Percentiles rank a stretch among this genome's conserved stretches.
Conservation (phyloP, 2,888 invertebrate species). For the Spicauda simplicius region DNA sequence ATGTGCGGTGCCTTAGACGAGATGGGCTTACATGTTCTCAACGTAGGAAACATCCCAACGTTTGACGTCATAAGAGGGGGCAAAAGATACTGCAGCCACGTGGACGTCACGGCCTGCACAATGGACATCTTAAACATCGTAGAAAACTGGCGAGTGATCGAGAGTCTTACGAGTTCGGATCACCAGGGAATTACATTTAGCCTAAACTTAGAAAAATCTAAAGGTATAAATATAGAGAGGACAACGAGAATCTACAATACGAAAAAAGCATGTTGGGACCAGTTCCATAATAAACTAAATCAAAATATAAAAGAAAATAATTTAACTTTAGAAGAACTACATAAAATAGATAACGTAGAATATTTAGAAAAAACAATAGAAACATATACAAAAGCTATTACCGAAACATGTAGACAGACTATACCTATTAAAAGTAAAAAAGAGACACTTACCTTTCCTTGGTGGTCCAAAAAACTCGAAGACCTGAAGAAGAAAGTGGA, state of each 20-base stretch:
- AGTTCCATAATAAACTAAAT: no score
- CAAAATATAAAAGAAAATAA: not conserved
- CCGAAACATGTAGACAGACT: no score
- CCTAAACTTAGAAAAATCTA: not conserved
- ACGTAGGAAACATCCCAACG: not conserved
- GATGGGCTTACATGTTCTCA: not conserved
- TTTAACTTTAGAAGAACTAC: not conserved
- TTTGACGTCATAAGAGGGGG: not conserved
- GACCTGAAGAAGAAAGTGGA: no score
- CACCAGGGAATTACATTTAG: not conserved
- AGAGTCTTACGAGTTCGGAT: not conserved
- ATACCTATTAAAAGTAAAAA: no score
- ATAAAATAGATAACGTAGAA: not conserved
- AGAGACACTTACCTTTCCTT: no score
- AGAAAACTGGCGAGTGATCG: not conserved
- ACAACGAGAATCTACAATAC: conserved; percentile 1
- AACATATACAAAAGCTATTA: no score
- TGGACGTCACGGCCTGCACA: no score
- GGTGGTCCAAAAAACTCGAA: no score
- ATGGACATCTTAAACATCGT: no score
- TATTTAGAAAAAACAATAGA: no score
- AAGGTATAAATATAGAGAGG: not conserved
- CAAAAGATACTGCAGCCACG: no score
- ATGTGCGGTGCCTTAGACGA: not conserved
- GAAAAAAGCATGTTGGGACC: not conserved